A percentile compares a stretch with the other conserved stretches of the same genome.
These are phyloP conservation scores for Diabrotica undecimpunctata DNA, from an alignment of 1,140 invertebrate species.

Conservation along the genomic window DNA sequence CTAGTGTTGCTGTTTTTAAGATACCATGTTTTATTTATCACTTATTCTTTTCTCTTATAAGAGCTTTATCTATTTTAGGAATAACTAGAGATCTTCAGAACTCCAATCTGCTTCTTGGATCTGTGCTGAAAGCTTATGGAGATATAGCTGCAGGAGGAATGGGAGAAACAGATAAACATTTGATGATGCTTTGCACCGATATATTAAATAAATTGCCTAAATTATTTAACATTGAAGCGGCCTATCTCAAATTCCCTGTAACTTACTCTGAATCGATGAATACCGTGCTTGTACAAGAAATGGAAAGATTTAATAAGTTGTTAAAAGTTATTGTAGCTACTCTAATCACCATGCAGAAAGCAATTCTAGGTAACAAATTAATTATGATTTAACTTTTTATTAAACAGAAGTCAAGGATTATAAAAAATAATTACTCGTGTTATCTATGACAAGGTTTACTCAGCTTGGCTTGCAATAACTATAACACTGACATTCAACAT, in stretches of 20 bases:
- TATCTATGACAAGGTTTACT: no score
- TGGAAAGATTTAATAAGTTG: constrained; percentile 83
- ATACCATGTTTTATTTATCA: no score
- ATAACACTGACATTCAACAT: no score
- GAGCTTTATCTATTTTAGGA: constrained; percentile 46
- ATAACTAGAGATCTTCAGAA: constrained; percentile 78
- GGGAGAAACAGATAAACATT: constrained; percentile 54
- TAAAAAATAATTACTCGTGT: no score
- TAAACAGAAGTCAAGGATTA: no score
- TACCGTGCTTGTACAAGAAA: constrained; percentile 88
- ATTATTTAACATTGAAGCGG: constrained; percentile 70
- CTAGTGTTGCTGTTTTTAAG: no score
- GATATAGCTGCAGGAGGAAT: constrained; percentile 53
- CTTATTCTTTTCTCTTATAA: no score
- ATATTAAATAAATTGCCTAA: constrained; percentile 72
- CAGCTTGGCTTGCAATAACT: no score
- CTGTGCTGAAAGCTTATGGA: constrained; percentile 61
- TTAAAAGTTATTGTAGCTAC: constrained; percentile 60
- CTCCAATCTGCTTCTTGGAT: constrained; percentile 57
- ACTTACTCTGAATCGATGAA: constrained; percentile 90
- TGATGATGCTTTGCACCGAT: constrained; percentile 59
- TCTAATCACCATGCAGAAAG: constrained; percentile 71
- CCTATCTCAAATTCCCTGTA: constrained; percentile 71
- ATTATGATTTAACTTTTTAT: no score
- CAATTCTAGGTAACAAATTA: constrained; percentile 64